phyloP scores from a whole-genome alignment of 2,113 vertebrate species.

The Crocuta crocuta region DNA sequence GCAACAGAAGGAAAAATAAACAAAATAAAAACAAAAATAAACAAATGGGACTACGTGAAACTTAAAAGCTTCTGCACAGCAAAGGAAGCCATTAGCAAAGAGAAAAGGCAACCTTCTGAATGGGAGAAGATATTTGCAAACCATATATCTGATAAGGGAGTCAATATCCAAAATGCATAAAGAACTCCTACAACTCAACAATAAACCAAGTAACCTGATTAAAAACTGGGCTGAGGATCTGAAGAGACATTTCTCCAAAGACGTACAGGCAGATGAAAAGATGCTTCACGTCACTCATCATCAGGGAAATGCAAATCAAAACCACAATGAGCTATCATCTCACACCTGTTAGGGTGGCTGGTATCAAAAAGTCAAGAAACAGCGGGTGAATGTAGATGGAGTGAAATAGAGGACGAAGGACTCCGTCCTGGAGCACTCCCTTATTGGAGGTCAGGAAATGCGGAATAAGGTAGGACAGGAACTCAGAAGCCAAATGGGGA shows the following conservation, averaged over 20 bases:
- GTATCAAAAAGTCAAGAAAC: neutral
- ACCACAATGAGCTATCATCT: neutral
- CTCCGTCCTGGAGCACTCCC: too few species aligned
- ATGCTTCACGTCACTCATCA: neutral
- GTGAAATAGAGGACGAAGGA: neutral
- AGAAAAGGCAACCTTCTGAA: neutral
- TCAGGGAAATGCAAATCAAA: neutral
- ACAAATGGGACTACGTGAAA: neutral
- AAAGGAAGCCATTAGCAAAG: neutral
- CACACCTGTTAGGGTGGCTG: neutral
- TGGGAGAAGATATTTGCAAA: neutral
- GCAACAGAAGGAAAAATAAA: neutral
- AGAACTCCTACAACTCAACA: neutral
- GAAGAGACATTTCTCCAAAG: neutral
- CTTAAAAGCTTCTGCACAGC: neutral
- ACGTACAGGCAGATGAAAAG: neutral
- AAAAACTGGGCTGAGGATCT: neutral
- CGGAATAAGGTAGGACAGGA: neutral
- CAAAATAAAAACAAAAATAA: too few species aligned
- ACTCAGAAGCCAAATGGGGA: neutral
- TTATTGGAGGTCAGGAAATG: neutral
- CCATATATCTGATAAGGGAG: neutral
- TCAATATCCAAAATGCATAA: neutral
- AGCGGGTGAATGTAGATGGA: neutral
- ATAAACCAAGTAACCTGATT: neutral